Base-by-base conservation (phyloP, 2,113 vertebrate species). In the Anhinga rufa region DNA sequence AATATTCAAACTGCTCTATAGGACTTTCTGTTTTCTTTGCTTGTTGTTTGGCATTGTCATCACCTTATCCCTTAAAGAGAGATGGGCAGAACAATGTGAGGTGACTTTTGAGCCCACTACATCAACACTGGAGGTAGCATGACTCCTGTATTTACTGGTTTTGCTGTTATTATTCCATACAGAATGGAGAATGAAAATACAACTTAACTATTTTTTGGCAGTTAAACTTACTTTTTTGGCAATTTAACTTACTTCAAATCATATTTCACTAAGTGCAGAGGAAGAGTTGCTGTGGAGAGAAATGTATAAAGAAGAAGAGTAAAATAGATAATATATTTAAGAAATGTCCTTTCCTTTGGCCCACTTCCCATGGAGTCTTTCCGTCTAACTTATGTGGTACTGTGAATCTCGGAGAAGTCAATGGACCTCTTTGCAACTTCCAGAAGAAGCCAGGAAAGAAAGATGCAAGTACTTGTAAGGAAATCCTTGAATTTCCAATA, bases 381-480 rank as follows among this genome's bases (percentile, higher is more conserved):
- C 74, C 13, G 6, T 46, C 66, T 94, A 90, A 96, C 82, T 96
- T 96, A 76, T 54, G 79, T 57, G 55, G 92, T 36, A 89, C 66
- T 90, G 29, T 0, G 18, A 82, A 81, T 57, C 61, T 85, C 64
- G n/a, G 57, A 85, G 49, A 89, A 93, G 86, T 90, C 87, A 93
- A 36, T 74, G 65, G 84, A 82, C 28, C 51, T 65, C 87, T 85
- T 89, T 51, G 86, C 92, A 95, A 21, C 64, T 83, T 94, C 62
- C 42, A 70, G 84, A 44, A 97, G 71, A 93, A 97, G 96, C 92
- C 93, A 96, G 78, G 84, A 93, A 94, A 97, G 94, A 95, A 93
- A 95, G 76, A 95, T 93, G 85, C 91, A 95, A 96, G 90, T 71
- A 88, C 93, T 94, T 93, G 76, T 95, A 97, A 95, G 92, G 93